Evolutionary conservation across 1,140 invertebrate genomes (phyloP), one percentile per base, ranked within the genome.

Genomic region (Globodera ellingtonae): DNA sequence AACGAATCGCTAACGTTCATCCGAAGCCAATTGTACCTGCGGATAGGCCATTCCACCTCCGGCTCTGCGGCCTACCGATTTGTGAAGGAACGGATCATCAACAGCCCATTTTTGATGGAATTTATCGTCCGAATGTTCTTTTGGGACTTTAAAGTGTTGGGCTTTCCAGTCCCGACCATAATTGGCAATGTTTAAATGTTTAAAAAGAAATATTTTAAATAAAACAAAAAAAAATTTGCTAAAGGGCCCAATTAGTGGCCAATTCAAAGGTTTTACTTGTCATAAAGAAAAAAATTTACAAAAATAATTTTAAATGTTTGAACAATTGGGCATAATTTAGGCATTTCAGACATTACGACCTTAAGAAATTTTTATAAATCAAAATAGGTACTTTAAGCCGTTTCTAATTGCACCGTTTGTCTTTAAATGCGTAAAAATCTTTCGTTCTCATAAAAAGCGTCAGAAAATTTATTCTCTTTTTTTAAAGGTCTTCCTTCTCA

Each of bases 41-140:
- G 69, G 44, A 82, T 78, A 21, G 70, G 65, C 48, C 82, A 83
- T 75, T 10, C 52, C 9, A 83, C 82, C 10, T 67, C 79, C 3
- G 70, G 82, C n/a, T 83, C 82, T 4, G 71, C 74, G 47, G 82
- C 82, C 18, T 59, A 77, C 10, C 35, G 21, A 59, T 83, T 83
- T 65, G 59, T 82, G 5, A 75, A 76, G 62, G 62, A 82, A 56
- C 52, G 82, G 47, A 72, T 83, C 8, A 47, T 24, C 35, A 52
- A 62, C 8, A 82, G 80, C 56, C 82, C 82, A 35, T 83, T 84
- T 76, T 75, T 83, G 6, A 78, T 83, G 80, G 82, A 83, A 73
- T 83, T 73, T 46, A 44, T 83, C 18, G 70, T 83, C 7, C 73
- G 81, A 50, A 82, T 83, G 80, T 83, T 78, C 50, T 82, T 82